Percentiles rank a stretch among this genome's conserved stretches.
Evolutionary conservation across 2,888 invertebrate genomes (phyloP).

Genomic region (Nasonia oneida): DNA sequence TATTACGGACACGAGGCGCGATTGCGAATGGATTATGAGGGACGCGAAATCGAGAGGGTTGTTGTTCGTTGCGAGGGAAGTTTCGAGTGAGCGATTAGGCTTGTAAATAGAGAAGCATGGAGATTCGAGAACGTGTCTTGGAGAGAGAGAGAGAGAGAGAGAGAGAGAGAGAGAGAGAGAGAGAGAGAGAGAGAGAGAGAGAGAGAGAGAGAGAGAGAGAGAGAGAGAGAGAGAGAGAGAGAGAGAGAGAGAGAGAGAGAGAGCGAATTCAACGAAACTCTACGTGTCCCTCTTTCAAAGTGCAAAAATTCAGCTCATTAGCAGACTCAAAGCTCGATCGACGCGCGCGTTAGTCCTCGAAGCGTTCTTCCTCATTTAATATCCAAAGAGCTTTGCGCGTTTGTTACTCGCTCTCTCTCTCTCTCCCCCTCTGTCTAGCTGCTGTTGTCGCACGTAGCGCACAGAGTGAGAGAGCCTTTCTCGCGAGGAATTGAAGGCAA

Average conservation of each 20-base stretch:
- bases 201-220: too few relatives aligned
- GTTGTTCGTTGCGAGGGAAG: not conserved
- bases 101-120: not conserved
- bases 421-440: not conserved
- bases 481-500: slow-evolving; percentile 24
- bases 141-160: too few relatives aligned
- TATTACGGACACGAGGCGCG: not conserved
- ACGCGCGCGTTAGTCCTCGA: not conserved
- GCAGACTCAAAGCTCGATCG: not conserved
- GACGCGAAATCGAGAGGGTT: not conserved
- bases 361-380: slow-evolving; percentile 55
- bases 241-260: too few relatives aligned
- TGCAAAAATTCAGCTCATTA: not conserved
- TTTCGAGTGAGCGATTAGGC: slow-evolving; percentile 1
- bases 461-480: not conserved
- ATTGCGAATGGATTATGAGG: slow-evolving; percentile 7
- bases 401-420: slow-evolving; percentile 21
- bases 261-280: not conserved
- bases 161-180: too few relatives aligned
- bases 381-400: slow-evolving; percentile 54
- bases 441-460: slow-evolving; percentile 1
- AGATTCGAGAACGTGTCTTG: not conserved
- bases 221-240: too few relatives aligned
- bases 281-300: not conserved
- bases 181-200: too few relatives aligned